These are phyloP conservation scores for Clepsis dumicolana DNA, from an alignment of 2,888 invertebrate genomes.

Conservation along the genomic window DNA sequence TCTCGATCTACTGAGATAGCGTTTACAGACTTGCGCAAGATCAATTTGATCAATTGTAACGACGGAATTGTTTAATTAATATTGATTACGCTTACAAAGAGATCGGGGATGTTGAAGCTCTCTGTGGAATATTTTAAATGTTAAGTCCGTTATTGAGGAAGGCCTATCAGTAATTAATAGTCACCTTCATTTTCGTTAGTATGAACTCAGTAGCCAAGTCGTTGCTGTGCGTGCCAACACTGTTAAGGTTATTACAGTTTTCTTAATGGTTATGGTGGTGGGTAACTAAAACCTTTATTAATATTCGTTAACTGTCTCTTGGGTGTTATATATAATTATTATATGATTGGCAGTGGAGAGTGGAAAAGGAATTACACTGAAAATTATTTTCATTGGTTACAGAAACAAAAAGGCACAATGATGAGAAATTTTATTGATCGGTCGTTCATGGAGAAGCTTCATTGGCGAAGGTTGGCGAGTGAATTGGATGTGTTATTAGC, in stretches of 20 bases:
- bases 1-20: slow-evolving; percentile 49
- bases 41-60: slow-evolving; percentile 49
- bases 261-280: not conserved
- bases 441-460: not conserved
- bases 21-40: slow-evolving; percentile 60
- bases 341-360: too few species aligned
- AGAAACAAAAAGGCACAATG: not conserved
- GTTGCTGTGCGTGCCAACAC: slow-evolving; percentile 4
- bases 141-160: too few species aligned
- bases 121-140: slow-evolving; percentile 19
- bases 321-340: too few species aligned
- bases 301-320: too few species aligned
- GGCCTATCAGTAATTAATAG: not conserved
- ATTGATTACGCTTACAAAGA: slow-evolving; percentile 29
- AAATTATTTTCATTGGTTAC: not conserved
- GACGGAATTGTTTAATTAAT: slow-evolving; percentile 17
- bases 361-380: not conserved
- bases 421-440: not conserved
- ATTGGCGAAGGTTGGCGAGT: slow-evolving; percentile 6
- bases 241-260: not conserved
- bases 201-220: slow-evolving; percentile 2
- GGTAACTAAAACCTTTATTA: not conserved
- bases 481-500: not conserved
- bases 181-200: slow-evolving; percentile 21
- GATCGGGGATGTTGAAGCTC: slow-evolving; percentile 16